Base-by-base conservation (phyloP, 2,113 vertebrate genomes). In the Nannobrachium achirus region DNA sequence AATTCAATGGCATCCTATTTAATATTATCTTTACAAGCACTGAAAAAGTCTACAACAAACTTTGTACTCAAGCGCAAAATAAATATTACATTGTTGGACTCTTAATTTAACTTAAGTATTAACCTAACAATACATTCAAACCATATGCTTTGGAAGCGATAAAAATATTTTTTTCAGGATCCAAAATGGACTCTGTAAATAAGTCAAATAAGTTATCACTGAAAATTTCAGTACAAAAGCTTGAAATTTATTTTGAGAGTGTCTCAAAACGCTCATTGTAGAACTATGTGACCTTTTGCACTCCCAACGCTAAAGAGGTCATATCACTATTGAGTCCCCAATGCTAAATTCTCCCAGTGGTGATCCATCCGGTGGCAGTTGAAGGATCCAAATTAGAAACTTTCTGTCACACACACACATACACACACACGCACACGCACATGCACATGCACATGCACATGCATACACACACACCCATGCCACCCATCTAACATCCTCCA, bases 1-100 rank as follows among this genome's bases (percentile, higher is more conserved):
- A 80, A 90, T 87, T 88, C 86, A 88, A 87, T 86, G 59, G 75
- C 50, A 69, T 88, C 86, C 53, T 75, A 69, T 77, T 86, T 56
- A 69, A 70, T 70, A 82, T 70, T 66, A 81, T 67, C 71, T 73
- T 67, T 88, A 66, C 64, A 85, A 72, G 61, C 73, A 83, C 71
- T 69, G 78, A 73, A 85, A 81, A 81, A 39, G 18, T 85, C 78
- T 65, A 78, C 80, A 90, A 78, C 65, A 80, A 63, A 75, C 56
- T 1, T 73, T 71, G 38, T 56, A 75, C 59, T 83, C 75, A 72
- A 75, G 75, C 74, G 88, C 66, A 73, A 63, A 91, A 91, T 91
- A 91, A 92, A 91, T 89, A 91, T 82, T 10, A 66, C 44, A 40
- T 46, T 15, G 38, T 68, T 73, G 39, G 62, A 73, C 58, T 56